Evolutionary conservation across 1,140 invertebrate genomes (phyloP), one percentile per base, ranked within the genome.

Genomic region (Hylaeus volcanicus): DNA sequence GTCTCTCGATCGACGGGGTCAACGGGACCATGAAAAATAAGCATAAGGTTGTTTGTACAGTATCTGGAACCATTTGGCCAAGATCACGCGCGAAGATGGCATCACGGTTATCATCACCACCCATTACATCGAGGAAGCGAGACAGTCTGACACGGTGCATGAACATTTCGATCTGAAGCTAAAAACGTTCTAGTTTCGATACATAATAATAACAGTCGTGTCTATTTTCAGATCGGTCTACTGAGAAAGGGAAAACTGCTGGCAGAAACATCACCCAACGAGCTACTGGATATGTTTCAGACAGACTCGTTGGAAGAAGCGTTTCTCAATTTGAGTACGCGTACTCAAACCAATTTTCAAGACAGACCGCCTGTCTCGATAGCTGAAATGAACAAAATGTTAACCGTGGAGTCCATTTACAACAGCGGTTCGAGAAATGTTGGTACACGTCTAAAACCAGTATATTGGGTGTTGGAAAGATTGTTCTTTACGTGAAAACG

Each of bases 81-180:
- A 96, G 74, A 94, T 98, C 12, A 96, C 97, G 12, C 92, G 93
- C 80, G 95, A 95, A 79, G 94, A 95, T 43, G 95, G 95, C 26
- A 96, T 95, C 58, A 95, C 96, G 1, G 94, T 97, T 48, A 96
- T 99, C 60, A 98, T 99, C 63, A 99, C 98, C 0, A 99, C 98
- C 12, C 98, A 99, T 94, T 99, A 99, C 88, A 98, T 99, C 63
- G 98, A 99, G 90, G 98, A 99, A 93, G 96, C 97, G 1, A 95
- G 96, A 88, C 96, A 98, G 90, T 97, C 97, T 14, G 94, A 98
- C 91, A 96, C 94, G 94, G 97, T 98, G 94, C 81, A 58, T 66
- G 11, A 48, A 56, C 60, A 6, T 63, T 48, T 69, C 61, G 61
- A 11, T 41, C 5, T 14, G 5, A 37, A 41, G 26, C 26, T 26